Base-by-base conservation (phyloP, 2,797 vertebrate genomes). In the Melanotaenia maccullochi region DNA sequence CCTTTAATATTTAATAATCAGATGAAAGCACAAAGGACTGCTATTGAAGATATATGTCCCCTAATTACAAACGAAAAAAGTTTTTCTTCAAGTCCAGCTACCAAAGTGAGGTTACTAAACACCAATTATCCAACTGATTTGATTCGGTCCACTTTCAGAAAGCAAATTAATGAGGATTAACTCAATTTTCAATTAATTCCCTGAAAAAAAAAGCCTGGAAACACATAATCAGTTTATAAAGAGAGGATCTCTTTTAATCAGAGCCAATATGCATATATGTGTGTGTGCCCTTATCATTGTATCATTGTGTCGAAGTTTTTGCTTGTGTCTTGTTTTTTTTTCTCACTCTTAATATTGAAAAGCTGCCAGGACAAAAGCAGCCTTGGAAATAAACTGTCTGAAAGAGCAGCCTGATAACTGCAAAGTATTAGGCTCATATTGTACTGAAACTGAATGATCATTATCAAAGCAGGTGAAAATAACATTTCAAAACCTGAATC, bases 111-210 rank as follows among this genome's bases (percentile, higher is more conserved):
- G 60, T 65, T 60, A 69, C 49, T 72, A 38, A 75, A 65, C 36
- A 65, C 64, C 73, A 30, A 70, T 78, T 75, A 62, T 55, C 54
- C 56, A 55, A 59, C 68, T 79, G 73, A 79, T 71, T 68, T 42
- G 69, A 58, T 82, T 75, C 75, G 64, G 76, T 60, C 76, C 65
- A 68, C 30, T 86, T 81, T 84, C 60, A 66, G 67, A 74, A 47
- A 68, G 63, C 68, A 86, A 82, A 84, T 79, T 83, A 33, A 76
- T 32, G 12, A 71, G 49, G 76, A 87, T 90, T 80, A 82, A 64
- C 73, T 84, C 32, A 16, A 71, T 75, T 87, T 85, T 85, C 71
- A 83, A 87, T 86, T 78, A 78, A 82, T 83, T 85, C 40, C 24
- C 20, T 51, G 69, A 62, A 78, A 60, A 73, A 60, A 68, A n/a